phyloP scores from a whole-genome alignment of 2,113 vertebrate species.

The Oceanodroma tethys region DNA sequence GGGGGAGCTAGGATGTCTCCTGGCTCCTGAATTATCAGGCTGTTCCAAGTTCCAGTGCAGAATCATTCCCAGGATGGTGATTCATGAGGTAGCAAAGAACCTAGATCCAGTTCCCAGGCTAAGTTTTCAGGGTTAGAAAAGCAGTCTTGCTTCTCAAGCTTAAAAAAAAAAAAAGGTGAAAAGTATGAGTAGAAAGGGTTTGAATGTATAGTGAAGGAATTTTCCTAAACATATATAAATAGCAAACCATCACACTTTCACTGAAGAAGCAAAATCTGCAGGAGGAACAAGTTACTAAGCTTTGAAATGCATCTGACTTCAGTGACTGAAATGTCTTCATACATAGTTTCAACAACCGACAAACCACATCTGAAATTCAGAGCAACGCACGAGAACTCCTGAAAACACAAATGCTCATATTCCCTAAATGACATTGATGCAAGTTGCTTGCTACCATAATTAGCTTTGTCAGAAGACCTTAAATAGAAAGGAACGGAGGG shows the following conservation, averaged over 20 bases:
- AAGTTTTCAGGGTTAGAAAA: background rate
- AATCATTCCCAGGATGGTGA: background rate
- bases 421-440: background rate
- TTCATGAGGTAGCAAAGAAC: background rate
- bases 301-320: background rate
- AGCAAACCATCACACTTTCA: background rate
- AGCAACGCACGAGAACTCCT: background rate
- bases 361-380: background rate
- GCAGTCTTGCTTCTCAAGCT: background rate
- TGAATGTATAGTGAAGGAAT: background rate
- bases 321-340: background rate
- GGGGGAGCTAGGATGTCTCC: constrained; percentile 9
- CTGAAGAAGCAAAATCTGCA: background rate
- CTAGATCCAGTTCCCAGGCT: background rate
- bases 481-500: background rate
- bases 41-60: constrained; percentile 3
- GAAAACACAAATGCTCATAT: background rate
- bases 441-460: background rate
- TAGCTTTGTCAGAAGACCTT: background rate
- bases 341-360: fast-evolving
- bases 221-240: background rate
- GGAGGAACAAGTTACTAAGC: background rate
- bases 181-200: background rate
- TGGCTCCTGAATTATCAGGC: background rate
- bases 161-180: background rate